These are phyloP conservation scores for Phoxinus phoxinus DNA, from an alignment of 2,113 vertebrate species.

Conservation along the genomic window DNA sequence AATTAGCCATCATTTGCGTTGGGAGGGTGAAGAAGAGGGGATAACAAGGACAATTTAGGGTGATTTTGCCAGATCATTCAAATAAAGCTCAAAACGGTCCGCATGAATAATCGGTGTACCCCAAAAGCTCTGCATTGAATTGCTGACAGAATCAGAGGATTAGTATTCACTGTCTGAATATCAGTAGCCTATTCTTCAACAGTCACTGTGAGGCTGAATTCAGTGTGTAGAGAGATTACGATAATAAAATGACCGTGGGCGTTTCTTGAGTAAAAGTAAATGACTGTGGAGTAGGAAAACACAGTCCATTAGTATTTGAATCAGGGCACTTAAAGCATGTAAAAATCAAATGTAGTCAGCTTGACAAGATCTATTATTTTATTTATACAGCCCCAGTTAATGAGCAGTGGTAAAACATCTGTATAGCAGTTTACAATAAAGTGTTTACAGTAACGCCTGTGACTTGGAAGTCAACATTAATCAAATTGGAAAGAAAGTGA, in stretches of 20 bases:
- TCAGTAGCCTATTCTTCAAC: conserved; percentile 7
- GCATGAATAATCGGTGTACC: conserved; percentile 15
- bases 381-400: not conserved
- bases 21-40: conserved; percentile 58
- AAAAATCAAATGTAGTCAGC: not conserved
- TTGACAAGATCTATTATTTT: not conserved
- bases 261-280: conserved; percentile 22
- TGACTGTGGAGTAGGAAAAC: conserved; percentile 4
- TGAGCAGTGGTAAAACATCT: not conserved
- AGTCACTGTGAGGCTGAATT: conserved; percentile 29
- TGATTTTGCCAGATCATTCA: conserved; percentile 19
- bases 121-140: not conserved
- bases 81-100: conserved; percentile 13
- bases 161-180: conserved; percentile 36
- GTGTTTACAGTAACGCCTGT: not conserved
- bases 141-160: conserved; percentile 7
- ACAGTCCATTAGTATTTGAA: not conserved
- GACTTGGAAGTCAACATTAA: not conserved
- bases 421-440: not conserved
- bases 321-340: not conserved
- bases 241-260: conserved; percentile 30
- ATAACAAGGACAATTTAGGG: conserved; percentile 64
- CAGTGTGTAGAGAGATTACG: conserved; percentile 17
- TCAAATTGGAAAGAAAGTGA: too few relatives aligned
- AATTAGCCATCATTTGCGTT: conserved; percentile 73